These are phyloP conservation scores for Malacoraja senta DNA, from an alignment of 2,797 vertebrate species.

Conservation along the genomic window DNA sequence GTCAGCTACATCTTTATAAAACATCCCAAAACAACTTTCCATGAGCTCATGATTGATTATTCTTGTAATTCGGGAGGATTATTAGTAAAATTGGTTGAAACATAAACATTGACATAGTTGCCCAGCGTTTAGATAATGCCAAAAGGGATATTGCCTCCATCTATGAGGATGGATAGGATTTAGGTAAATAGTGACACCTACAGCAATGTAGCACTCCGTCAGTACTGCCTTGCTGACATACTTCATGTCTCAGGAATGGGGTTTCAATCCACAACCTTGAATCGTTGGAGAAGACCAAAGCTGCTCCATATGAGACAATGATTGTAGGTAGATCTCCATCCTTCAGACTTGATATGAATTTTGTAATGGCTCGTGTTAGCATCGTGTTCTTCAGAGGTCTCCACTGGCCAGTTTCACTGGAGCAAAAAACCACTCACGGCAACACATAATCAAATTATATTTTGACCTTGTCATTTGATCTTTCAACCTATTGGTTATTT, in stretches of 20 bases:
- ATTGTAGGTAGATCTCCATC: neutral
- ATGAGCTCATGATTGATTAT: neutral
- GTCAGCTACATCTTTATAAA: neutral
- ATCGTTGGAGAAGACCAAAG: neutral
- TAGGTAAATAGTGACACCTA: neutral
- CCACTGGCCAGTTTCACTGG: neutral
- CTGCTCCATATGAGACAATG: neutral
- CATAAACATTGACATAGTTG: neutral
- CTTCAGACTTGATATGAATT: neutral
- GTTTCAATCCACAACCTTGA: neutral
- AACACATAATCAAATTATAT: neutral
- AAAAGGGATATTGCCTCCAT: too few species aligned
- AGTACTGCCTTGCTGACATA: too few species aligned
- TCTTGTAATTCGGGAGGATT: neutral
- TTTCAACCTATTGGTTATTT: slow-evolving; percentile 24
- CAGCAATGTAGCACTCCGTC: neutral
- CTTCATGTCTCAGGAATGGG: neutral
- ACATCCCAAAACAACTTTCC: neutral
- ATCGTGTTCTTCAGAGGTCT: neutral
- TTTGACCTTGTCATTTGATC: slow-evolving; percentile 31
- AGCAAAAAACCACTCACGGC: neutral
- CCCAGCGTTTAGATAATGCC: neutral
- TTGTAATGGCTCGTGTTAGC: neutral
- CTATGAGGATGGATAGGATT: neutral
- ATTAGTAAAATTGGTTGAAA: neutral